A percentile compares a stretch with the other conserved stretches of the same genome.
These are phyloP conservation scores for Calliopsis andreniformis DNA, from an alignment of 1,140 invertebrate species.

Conservation along the genomic window DNA sequence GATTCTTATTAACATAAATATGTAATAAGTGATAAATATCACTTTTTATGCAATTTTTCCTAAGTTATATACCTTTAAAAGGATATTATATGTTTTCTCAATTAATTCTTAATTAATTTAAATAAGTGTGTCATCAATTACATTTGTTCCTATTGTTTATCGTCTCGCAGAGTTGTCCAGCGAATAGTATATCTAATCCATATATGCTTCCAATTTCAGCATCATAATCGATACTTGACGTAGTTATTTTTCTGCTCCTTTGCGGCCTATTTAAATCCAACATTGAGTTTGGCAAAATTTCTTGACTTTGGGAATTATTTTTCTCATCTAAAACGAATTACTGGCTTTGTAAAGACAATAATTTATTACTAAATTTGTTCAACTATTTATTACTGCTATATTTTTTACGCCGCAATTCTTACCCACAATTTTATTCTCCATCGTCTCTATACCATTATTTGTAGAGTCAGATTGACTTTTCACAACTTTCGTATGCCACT, in stretches of 20 bases:
- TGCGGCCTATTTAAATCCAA: not conserved
- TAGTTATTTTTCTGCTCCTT: constrained; percentile 52
- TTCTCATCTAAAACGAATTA: constrained; percentile 18
- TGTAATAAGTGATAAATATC: no score
- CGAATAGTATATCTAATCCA: constrained; percentile 64
- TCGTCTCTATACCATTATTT: not conserved
- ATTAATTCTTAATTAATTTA: no score
- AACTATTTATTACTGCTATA: not conserved
- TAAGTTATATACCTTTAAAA: no score
- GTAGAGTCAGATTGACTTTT: not conserved
- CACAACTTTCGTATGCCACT: constrained; percentile 81
- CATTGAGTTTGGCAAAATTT: not conserved
- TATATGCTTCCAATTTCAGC: constrained; percentile 73
- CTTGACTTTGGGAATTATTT: not conserved
- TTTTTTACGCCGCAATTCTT: not conserved
- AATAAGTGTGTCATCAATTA: no score
- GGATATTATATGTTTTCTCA: no score
- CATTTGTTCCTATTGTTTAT: constrained; percentile 9
- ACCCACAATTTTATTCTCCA: not conserved
- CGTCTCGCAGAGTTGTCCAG: constrained; percentile 42
- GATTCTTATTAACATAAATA: no score
- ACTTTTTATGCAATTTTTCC: no score
- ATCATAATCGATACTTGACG: constrained; percentile 70
- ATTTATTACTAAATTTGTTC: not conserved
- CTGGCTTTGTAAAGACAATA: no score